These are phyloP conservation scores for Morinoia aosen DNA, from an alignment of 2,888 invertebrate species.

Conservation along the genomic window DNA sequence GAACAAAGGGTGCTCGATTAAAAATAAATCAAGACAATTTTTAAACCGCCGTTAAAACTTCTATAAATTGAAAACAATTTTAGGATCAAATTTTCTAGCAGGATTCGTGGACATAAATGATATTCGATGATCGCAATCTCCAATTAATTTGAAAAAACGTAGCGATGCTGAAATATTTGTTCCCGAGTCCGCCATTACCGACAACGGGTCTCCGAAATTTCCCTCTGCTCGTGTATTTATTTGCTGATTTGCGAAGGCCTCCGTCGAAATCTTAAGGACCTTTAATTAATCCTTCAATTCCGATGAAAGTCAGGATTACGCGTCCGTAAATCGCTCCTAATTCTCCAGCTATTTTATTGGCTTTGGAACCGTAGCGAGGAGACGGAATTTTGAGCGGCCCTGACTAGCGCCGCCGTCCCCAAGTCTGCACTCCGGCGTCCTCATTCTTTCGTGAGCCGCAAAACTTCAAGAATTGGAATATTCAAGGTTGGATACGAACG, in stretches of 20 bases:
- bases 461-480: too few relatives aligned
- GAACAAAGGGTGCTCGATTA: neutral
- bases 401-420: neutral
- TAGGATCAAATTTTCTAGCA: neutral
- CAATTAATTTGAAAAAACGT: neutral
- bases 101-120: neutral
- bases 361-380: neutral
- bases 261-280: slow-evolving; percentile 21
- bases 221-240: neutral
- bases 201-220: slow-evolving; percentile 12
- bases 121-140: neutral
- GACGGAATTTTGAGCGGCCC: slow-evolving; percentile 1
- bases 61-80: neutral
- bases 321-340: slow-evolving; percentile 21
- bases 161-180: neutral
- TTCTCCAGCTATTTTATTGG: slow-evolving; percentile 20
- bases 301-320: slow-evolving; percentile 40
- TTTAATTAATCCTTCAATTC: slow-evolving; percentile 34
- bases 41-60: neutral
- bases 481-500: neutral
- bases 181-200: slow-evolving; percentile 12
- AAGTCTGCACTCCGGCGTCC: neutral
- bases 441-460: neutral
- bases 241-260: slow-evolving; percentile 15
- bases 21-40: neutral